phyloP scores from a whole-genome alignment of 2,888 invertebrate genomes.

The Caenorhabditis angaria region DNA sequence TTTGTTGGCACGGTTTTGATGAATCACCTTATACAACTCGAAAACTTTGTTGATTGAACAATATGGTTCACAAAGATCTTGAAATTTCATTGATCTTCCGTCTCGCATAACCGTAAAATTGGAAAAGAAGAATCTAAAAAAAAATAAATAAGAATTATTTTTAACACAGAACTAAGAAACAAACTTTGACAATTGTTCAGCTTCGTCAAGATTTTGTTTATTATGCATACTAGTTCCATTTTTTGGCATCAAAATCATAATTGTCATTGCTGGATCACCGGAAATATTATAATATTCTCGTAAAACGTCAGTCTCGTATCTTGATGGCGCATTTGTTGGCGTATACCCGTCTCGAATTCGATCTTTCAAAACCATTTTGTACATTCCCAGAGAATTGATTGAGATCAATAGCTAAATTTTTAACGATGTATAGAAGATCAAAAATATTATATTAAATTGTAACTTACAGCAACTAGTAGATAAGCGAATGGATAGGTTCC shows the following conservation, averaged over 20 bases:
- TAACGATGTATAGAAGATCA: too few species aligned
- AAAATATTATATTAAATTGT: neutral
- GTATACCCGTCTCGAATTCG: conserved; percentile 71
- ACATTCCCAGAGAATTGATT: conserved; percentile 52
- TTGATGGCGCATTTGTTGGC: conserved; percentile 69
- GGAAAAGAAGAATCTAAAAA: conserved; percentile 33
- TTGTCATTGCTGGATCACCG: conserved; percentile 71
- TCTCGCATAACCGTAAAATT: conserved; percentile 32
- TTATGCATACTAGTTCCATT: conserved; percentile 69
- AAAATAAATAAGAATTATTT: neutral
- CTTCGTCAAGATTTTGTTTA: conserved; percentile 61
- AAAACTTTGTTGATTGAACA: conserved; percentile 66
- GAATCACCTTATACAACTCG: conserved; percentile 66
- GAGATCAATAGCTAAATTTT: conserved; percentile 46
- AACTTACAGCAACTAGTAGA: conserved; percentile 43
- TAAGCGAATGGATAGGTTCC: conserved; percentile 53
- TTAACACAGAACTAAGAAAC: neutral
- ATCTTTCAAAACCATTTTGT: conserved; percentile 60
- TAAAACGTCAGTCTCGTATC: conserved; percentile 1
- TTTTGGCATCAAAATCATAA: conserved; percentile 64
- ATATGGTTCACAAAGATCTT: conserved; percentile 67
- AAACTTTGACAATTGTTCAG: conserved; percentile 53
- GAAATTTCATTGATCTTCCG: conserved; percentile 42
- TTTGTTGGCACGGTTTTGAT: too few species aligned
- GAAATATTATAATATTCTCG: conserved; percentile 45